Evolutionary conservation across 2,888 invertebrate species (phyloP).

Genomic region (Ceriagrion tenellum): DNA sequence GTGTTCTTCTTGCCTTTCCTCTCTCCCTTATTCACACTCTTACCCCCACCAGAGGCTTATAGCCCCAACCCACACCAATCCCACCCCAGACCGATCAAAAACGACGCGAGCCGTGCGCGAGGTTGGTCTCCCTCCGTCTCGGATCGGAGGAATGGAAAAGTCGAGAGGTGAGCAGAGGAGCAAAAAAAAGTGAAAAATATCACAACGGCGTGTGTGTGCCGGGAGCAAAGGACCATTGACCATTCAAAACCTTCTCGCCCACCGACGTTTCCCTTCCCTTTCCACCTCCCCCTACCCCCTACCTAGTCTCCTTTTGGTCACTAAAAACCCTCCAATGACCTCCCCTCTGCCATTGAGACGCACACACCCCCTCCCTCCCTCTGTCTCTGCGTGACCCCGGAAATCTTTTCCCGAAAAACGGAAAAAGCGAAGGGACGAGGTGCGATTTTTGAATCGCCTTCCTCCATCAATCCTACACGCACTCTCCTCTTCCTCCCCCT

Average conservation of each 20-base stretch:
- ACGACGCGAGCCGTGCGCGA: not conserved
- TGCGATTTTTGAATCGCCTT: not conserved
- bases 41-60: not conserved
- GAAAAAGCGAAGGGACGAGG: not conserved
- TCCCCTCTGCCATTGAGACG: not conserved
- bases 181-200: not conserved
- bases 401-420: slow-evolving; percentile 5
- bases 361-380: not conserved
- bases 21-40: not conserved
- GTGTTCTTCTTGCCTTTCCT: no score
- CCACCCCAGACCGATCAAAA: not conserved
- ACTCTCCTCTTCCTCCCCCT: no score
- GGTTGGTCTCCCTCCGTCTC: no score
- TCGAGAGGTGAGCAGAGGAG: not conserved
- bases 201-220: not conserved
- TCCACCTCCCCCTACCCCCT: no score
- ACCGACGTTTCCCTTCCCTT: not conserved
- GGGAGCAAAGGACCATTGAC: not conserved
- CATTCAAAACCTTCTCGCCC: not conserved
- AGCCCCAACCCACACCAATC: not conserved
- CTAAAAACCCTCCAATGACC: slow-evolving; percentile 25
- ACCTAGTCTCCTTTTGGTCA: not conserved
- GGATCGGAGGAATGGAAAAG: no score
- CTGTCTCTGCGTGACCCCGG: not conserved
- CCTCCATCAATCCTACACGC: not conserved